Base-by-base conservation (phyloP, 2,888 invertebrate species). In the Sinelater perroti region DNA sequence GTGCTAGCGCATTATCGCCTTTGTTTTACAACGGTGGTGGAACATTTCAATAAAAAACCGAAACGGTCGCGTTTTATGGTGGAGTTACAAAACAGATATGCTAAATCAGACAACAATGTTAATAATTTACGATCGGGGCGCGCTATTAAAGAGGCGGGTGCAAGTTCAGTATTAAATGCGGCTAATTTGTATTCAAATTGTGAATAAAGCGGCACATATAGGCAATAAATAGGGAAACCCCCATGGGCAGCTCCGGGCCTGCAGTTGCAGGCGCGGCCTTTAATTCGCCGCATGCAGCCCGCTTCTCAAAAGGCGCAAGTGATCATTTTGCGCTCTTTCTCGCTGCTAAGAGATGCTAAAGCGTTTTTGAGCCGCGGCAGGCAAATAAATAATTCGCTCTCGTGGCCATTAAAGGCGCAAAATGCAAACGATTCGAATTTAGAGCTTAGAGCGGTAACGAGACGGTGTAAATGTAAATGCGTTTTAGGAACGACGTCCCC, bases 161-260 rank as follows among this genome's bases (percentile, higher is more conserved):
- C 42, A 51, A 40, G 24, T 51, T 47, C 45, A 40, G 45, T 52
- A 51, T 44, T 54, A 61, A 57, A 60, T 45, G 42, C 45, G 42
- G 36, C 58, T 62, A 62, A 58, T 60, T 60, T 61, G 52, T 54
- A 62, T 64, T 62, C 58, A 58, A 60, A 51, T 59, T 57, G 45
- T 56, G 55, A 57, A 63, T 63, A 61, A 62, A 60, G 57, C 56
- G 56, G 56, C 50, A 49, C 50, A 61, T 60, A 58, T 58, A 60
- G 45, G 63, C 55, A 55, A 58, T 63, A 61, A 63, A 63, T 57
- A 60, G 45, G 53, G 63, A 31, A 61, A 60, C 60, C 61, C 61
- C 45, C 61, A 65, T 61, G 64, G 45, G 62, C 51, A 44, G 38
- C 42, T 36, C 30, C 35, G 56, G 42, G 26, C 56, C 44, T 57